Evolutionary conservation across 2,888 invertebrate genomes (phyloP), one percentile per base, ranked within the genome.

Genomic region (Ferrisia virgata): DNA sequence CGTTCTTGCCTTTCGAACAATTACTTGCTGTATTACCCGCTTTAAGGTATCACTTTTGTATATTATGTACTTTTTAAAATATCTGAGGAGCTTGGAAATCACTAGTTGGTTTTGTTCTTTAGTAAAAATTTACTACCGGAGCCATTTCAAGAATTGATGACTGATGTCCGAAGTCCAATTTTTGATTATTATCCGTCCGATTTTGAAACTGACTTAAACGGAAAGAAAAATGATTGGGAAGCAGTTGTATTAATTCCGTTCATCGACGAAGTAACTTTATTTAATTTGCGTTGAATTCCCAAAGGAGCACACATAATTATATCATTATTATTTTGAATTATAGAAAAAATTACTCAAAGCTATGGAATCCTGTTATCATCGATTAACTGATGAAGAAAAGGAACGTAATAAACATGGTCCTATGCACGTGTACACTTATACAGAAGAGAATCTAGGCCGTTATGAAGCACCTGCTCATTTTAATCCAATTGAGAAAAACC

Each of bases 161-260:
- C 92, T 0, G 91, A 93, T n/a, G 88, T 90, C 18, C 91, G 92
- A 86, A 96, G 96, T 0, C 93, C 96, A 1, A 95, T 99, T 85
- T 93, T 94, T 33, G 93, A 95, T 86, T 99, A 95, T 89, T 99
- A 98, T 89, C 99, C 99, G 0, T 88, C 90, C 81, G 92, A 97
- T 86, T 99, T 99, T 88, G 92, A 94, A 87, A 96, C 96, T 0
- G 99, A 99, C 90, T 91, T 98, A 84, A 99, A 99, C 89, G 98
- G 98, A 6, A 99, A 99, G 89, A 92, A 92, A 87, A 95, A 97
- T 87, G 97, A 97, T 86, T 99, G 99, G 98, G 98, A 98, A 88
- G 97, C 97, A 0, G 94, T 98, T 0, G 96, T 97, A 1, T 90
- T 97, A 0, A 95, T 98, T 88, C 97, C 97, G 0, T 97, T 98